Conservation (phyloP, 2,888 invertebrate genomes). For the Ypsolopha sequella region DNA sequence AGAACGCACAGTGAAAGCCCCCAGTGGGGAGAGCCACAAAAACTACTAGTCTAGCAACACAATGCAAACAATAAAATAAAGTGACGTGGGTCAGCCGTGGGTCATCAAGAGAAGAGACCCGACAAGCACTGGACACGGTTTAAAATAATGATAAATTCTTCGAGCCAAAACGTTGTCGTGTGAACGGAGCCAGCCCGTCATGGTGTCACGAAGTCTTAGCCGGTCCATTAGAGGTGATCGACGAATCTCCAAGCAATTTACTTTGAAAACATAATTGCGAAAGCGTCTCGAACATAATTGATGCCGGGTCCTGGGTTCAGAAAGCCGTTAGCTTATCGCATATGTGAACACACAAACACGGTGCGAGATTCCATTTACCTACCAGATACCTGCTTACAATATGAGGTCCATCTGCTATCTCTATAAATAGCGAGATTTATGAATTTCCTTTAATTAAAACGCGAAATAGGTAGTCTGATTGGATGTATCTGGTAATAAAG, state of each 20-base stretch:
- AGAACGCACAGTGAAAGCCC: neutral
- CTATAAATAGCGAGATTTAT: neutral
- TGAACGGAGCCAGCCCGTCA: slow-evolving; percentile 32
- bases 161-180: slow-evolving; percentile 25
- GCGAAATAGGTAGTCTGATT: neutral
- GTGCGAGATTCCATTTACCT: neutral
- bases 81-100: neutral
- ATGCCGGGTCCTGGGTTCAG: slow-evolving; percentile 49
- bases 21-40: too few relatives aligned
- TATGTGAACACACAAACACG: neutral
- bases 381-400: neutral
- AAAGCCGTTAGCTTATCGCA: slow-evolving; percentile 39
- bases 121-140: slow-evolving; percentile 2
- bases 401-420: neutral
- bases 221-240: slow-evolving; percentile 46
- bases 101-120: neutral
- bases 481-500: too few relatives aligned
- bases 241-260: slow-evolving; percentile 62
- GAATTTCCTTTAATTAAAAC: neutral
- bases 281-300: slow-evolving; percentile 64
- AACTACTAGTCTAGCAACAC: neutral
- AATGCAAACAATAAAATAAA: slow-evolving; percentile 20
- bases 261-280: slow-evolving; percentile 66
- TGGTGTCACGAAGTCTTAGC: slow-evolving; percentile 45
- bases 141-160: slow-evolving; percentile 4